Evolutionary conservation across 2,888 invertebrate genomes (phyloP).

Genomic region (Toxonevra muliebris): DNA sequence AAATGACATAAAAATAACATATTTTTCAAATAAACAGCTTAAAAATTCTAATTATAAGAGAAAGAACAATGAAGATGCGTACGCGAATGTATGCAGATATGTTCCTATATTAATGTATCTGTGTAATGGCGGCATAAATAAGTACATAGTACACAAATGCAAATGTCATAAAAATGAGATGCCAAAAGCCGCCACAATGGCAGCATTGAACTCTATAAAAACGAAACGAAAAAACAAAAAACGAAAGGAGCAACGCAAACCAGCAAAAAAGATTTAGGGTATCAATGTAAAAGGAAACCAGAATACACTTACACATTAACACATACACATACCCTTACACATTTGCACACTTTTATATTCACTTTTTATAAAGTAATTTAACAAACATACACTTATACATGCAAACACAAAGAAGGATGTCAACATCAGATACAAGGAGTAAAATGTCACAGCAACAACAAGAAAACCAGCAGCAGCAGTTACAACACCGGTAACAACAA

Average conservation of each 20-base stretch:
- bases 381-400: background rate
- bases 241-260: background rate
- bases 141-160: conserved; percentile 13
- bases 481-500: background rate
- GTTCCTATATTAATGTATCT: too few species aligned
- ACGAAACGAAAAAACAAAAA: too few species aligned
- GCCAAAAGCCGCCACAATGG: conserved; percentile 2
- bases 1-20: too few species aligned
- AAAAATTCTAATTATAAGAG: background rate
- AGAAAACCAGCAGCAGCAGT: background rate
- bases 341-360: background rate
- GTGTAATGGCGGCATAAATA: background rate
- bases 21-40: too few species aligned
- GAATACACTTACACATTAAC: background rate
- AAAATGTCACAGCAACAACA: background rate
- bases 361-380: background rate
- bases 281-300: background rate
- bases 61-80: background rate
- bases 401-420: conserved; percentile 1
- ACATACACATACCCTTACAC: conserved; percentile 7
- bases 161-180: conserved; percentile 26
- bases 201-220: background rate
- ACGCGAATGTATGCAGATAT: background rate
- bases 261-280: background rate
- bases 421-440: conserved; percentile 4